phyloP scores from a whole-genome alignment of 2,797 vertebrate species.

The Urophycis tenuis region DNA sequence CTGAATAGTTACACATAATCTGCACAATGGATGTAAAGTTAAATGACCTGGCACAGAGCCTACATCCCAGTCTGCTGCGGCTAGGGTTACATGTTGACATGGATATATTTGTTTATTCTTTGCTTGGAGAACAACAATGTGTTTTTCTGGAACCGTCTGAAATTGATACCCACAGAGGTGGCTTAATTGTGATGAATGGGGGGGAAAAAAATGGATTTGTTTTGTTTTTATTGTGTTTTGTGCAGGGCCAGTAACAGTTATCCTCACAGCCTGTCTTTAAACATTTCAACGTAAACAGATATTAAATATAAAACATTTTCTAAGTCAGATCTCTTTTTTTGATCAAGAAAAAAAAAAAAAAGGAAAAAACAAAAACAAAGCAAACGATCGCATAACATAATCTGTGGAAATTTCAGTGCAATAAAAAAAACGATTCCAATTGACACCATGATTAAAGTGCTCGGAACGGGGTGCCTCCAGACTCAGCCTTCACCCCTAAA shows the following conservation, averaged over 20 bases:
- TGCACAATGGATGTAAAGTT: no score
- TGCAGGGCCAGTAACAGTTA: conserved; percentile 60
- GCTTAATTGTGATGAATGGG: neutral
- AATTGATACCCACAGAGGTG: neutral
- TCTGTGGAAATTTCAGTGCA: conserved; percentile 82
- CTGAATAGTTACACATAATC: no score
- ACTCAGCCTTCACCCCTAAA: neutral
- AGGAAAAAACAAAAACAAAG: neutral
- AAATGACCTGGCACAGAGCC: no score
- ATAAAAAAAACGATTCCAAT: conserved; percentile 70
- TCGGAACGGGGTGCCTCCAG: conserved; percentile 68
- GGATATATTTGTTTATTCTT: no score
- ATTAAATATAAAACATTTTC: conserved; percentile 43
- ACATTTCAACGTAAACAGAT: conserved; percentile 48
- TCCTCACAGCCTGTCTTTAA: conserved; percentile 48
- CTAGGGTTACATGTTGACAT: no score
- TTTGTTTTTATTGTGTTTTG: conserved; percentile 58
- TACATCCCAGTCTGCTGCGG: no score
- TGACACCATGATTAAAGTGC: conserved; percentile 83
- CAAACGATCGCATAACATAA: neutral
- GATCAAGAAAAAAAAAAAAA: neutral
- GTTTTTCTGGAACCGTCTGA: neutral
- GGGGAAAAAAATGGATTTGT: no score
- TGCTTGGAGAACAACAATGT: neutral
- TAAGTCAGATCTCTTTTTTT: conserved; percentile 49